Evolutionary conservation across 1,140 invertebrate species (phyloP).

Genomic region (Achroia grisella): DNA sequence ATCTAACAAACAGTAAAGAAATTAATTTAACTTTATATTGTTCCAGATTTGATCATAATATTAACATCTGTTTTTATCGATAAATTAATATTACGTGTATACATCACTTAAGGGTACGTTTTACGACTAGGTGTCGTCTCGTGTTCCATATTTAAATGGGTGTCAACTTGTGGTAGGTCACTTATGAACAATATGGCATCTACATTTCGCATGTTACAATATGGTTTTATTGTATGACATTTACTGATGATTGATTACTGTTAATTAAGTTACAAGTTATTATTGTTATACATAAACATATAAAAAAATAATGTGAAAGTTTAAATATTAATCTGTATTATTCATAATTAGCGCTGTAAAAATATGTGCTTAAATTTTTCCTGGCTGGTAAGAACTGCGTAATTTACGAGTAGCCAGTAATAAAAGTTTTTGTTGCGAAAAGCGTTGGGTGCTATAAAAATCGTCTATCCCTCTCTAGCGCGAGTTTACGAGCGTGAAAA

Average conservation of each 20-base stretch:
- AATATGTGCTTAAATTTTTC: no score
- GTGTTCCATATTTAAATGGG: slow-evolving; percentile 64
- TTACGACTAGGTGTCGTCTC: slow-evolving; percentile 57
- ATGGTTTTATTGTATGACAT: no score
- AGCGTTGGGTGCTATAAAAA: slow-evolving; percentile 46
- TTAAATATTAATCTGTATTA: no score
- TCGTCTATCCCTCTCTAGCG: slow-evolving; percentile 39
- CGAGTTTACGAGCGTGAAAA: slow-evolving; percentile 49
- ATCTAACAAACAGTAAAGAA: no score
- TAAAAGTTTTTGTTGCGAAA: slow-evolving; percentile 65
- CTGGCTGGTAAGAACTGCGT: slow-evolving; percentile 41
- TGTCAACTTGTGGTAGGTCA: slow-evolving; percentile 58
- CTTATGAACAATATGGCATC: slow-evolving; percentile 20
- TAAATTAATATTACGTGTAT: neutral
- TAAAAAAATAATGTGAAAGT: no score
- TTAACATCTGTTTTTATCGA: no score
- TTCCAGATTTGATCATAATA: no score
- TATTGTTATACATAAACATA: no score
- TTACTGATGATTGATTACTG: no score
- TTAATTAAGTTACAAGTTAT: no score
- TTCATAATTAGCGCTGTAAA: slow-evolving; percentile 8
- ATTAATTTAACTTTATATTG: no score
- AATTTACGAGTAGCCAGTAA: slow-evolving; percentile 59
- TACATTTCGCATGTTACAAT: no score
- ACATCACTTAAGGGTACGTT: slow-evolving; percentile 43